A percentile compares a stretch with the other conserved stretches of the same genome.
phyloP scores from a whole-genome alignment of 2,888 invertebrate genomes.

The Hemistola chrysoprasaria region DNA sequence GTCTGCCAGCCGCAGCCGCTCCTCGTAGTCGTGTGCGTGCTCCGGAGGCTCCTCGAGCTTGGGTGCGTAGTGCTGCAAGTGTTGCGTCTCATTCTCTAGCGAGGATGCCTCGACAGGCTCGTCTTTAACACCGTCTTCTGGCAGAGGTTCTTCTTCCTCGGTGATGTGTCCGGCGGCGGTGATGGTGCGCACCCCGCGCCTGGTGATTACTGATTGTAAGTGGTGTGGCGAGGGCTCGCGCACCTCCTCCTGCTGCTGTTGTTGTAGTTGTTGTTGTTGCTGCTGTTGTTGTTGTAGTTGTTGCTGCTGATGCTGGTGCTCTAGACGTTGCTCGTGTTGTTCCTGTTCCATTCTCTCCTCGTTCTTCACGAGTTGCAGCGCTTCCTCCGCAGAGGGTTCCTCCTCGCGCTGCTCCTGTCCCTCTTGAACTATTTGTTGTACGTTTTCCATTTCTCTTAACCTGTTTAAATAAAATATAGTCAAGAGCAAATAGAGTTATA shows the following conservation, averaged over 20 bases:
- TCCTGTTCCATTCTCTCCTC: slow-evolving; percentile 52
- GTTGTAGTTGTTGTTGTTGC: slow-evolving; percentile 12
- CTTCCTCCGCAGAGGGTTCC: slow-evolving; percentile 49
- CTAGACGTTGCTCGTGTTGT: slow-evolving; percentile 13
- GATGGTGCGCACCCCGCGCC: slow-evolving; percentile 82
- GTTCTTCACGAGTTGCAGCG: slow-evolving; percentile 69
- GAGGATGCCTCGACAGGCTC: slow-evolving; percentile 56
- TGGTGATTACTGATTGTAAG: slow-evolving; percentile 79
- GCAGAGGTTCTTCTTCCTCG: slow-evolving; percentile 44
- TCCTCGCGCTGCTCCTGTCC: slow-evolving; percentile 45
- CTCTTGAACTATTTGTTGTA: slow-evolving; percentile 39
- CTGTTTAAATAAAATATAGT: slow-evolving; percentile 11
- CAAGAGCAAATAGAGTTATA: background rate
- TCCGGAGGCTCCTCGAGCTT: slow-evolving; percentile 47
- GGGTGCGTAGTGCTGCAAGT: slow-evolving; percentile 45
- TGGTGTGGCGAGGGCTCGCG: slow-evolving; percentile 48
- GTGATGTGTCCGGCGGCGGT: slow-evolving; percentile 84
- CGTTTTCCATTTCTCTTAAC: slow-evolving; percentile 50
- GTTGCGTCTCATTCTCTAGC: slow-evolving; percentile 20
- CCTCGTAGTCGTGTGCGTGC: slow-evolving; percentile 60
- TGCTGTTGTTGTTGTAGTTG: slow-evolving; percentile 1
- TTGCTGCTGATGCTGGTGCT: slow-evolving; percentile 8
- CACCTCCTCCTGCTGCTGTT: slow-evolving; percentile 11
- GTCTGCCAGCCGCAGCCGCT: slow-evolving; percentile 57
- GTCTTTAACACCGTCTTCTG: slow-evolving; percentile 65